A percentile compares a stretch with the other conserved stretches of the same genome.
phyloP scores from a whole-genome alignment of 2,113 vertebrate species.

The Salvelinus sp. region DNA sequence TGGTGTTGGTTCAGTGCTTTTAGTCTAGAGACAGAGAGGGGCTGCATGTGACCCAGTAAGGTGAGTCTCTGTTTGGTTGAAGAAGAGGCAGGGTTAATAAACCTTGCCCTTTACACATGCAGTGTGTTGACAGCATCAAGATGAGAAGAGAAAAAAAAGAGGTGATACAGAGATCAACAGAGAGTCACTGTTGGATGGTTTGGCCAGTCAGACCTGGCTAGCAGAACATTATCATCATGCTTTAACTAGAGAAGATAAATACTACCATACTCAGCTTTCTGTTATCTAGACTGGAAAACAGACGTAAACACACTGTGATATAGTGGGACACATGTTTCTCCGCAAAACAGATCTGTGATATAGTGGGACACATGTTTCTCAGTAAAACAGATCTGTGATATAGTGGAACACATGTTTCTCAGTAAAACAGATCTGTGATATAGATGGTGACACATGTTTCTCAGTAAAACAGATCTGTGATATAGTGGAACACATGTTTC shows the following conservation, averaged over 20 bases:
- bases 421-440: too few relatives aligned
- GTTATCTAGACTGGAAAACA: not conserved
- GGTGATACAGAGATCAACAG: constrained; percentile 30
- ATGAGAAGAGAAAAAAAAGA: constrained; percentile 15
- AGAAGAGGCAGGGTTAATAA: constrained; percentile 13
- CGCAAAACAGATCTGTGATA: too few relatives aligned
- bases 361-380: too few relatives aligned
- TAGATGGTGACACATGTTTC: too few relatives aligned
- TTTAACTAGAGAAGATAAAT: not conserved
- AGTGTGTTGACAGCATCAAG: constrained; percentile 55
- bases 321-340: too few relatives aligned
- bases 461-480: too few relatives aligned
- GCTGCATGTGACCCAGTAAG: not conserved
- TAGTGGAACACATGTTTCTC: too few relatives aligned
- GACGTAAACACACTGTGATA: too few relatives aligned
- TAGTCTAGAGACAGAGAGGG: constrained; percentile 6
- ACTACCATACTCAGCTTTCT: constrained; percentile 14
- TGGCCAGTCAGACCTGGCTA: not conserved
- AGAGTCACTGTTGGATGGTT: constrained; percentile 38
- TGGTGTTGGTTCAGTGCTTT: constrained; percentile 3
- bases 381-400: too few relatives aligned
- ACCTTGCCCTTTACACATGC: constrained; percentile 60
- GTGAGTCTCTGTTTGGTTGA: not conserved
- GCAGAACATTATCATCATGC: constrained; percentile 5
- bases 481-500: too few relatives aligned